phyloP scores from a whole-genome alignment of 2,797 vertebrate species.

The Pseudocheirus occidentalis region DNA sequence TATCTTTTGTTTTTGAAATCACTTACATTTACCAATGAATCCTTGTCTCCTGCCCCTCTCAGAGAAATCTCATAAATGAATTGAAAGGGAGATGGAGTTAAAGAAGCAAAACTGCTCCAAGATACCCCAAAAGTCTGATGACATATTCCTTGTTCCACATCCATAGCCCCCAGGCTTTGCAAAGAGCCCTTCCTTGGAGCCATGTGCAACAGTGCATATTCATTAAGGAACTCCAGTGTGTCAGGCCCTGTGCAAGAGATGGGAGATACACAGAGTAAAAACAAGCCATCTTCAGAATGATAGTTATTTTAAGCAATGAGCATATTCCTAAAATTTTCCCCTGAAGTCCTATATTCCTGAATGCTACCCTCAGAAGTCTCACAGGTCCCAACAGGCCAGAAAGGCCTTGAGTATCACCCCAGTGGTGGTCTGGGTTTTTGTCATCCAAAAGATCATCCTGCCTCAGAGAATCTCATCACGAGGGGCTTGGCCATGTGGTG shows the following conservation, averaged over 20 bases:
- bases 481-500: background rate
- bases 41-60: background rate
- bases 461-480: background rate
- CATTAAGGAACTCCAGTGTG: background rate
- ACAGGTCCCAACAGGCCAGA: background rate
- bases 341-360: background rate
- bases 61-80: background rate
- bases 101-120: background rate
- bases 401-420: background rate
- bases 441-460: background rate
- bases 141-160: background rate
- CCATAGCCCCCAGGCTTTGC: background rate
- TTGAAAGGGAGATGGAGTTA: background rate
- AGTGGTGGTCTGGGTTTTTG: background rate
- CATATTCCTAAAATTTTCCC: conserved; percentile 9
- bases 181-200: background rate
- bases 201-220: background rate
- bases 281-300: background rate
- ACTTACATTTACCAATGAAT: background rate
- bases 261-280: background rate
- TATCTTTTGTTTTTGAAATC: background rate
- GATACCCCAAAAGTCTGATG: background rate
- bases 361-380: background rate
- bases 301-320: background rate
- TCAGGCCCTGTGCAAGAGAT: background rate